phyloP scores from a whole-genome alignment of 2,797 vertebrate genomes.

The Anguilla marmorata region DNA sequence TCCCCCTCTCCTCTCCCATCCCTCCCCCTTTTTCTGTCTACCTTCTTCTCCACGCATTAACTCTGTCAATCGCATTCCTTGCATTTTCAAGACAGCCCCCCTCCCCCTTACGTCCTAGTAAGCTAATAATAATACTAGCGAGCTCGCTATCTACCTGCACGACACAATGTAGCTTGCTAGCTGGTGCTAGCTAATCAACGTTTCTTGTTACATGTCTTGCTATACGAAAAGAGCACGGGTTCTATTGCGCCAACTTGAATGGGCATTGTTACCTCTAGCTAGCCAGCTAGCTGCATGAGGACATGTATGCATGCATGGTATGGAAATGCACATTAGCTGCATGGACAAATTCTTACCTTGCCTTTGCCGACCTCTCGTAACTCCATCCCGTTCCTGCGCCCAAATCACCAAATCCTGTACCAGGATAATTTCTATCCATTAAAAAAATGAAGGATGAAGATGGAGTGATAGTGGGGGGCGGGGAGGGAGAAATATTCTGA shows the following conservation, averaged over 20 bases:
- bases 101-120: conserved; percentile 66
- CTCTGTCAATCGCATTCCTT: conserved; percentile 76
- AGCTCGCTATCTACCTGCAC: conserved; percentile 62
- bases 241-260: conserved; percentile 34
- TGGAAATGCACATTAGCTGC: conserved; percentile 42
- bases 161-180: conserved; percentile 39
- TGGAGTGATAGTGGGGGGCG: conserved; percentile 46
- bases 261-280: conserved; percentile 39
- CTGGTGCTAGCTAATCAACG: conserved; percentile 33
- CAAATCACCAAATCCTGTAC: conserved; percentile 64
- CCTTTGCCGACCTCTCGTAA: conserved; percentile 74
- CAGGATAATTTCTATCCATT: conserved; percentile 82
- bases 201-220: background rate
- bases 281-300: conserved; percentile 29
- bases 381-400: conserved; percentile 66
- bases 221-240: background rate
- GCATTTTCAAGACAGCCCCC: conserved; percentile 62
- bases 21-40: conserved; percentile 49
- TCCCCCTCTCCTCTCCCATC: conserved; percentile 41
- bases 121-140: conserved; percentile 45
- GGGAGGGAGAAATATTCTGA: conserved; percentile 58
- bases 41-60: conserved; percentile 64
- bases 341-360: conserved; percentile 69
- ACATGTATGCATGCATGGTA: conserved; percentile 34
- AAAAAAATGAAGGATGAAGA: conserved; percentile 58